Evolutionary conservation across 2,113 vertebrate genomes (phyloP), one percentile per base, ranked within the genome.

Genomic region (Ammodramus savannarum): DNA sequence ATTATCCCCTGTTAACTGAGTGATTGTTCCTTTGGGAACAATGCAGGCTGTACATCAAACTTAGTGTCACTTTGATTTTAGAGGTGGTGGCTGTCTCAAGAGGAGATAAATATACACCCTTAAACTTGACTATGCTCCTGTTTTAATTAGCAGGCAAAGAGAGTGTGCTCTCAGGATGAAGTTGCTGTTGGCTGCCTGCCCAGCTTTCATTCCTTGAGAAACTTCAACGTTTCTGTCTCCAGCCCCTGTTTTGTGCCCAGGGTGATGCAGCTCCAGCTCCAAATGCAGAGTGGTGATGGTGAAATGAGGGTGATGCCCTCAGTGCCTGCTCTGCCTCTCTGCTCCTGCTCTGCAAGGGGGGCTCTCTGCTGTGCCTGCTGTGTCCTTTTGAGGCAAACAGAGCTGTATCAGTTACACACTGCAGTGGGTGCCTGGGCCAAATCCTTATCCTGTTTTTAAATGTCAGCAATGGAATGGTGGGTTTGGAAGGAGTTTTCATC

Each of bases 61-160:
- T 83, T 62, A 15, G 36, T 82, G 88, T 93, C 89, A 76, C 90
- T 94, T 87, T 80, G 75, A 67, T 93, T 88, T 94, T 88, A 59
- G 89, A 93, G 48, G 65, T 80, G 79, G 91, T 90, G 71, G 78
- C 51, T 3, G 67, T 94, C 87, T 95, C 72, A 58, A 34, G 89
- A 54, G 77, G 78, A 87, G 93, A 82, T 87, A 94, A 94, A 94
- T 91, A 90, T 63, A 91, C 89, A 94, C 26, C 44, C 74, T 91
- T 90, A 94, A 92, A 90, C 49, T 74, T 43, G 63, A 58, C 82
- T 90, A 21, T 71, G 63, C 80, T 84, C 59, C 61, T 87, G 43
- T 69, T 87, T 95, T 94, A 95, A 96, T 96, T 96, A 96, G 87
- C 85, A 91, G 46, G 55, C 95, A 93, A 68, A 72, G 62, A 87